Conservation (phyloP, 2,797 vertebrate genomes). For the Pelobates cultripes region DNA sequence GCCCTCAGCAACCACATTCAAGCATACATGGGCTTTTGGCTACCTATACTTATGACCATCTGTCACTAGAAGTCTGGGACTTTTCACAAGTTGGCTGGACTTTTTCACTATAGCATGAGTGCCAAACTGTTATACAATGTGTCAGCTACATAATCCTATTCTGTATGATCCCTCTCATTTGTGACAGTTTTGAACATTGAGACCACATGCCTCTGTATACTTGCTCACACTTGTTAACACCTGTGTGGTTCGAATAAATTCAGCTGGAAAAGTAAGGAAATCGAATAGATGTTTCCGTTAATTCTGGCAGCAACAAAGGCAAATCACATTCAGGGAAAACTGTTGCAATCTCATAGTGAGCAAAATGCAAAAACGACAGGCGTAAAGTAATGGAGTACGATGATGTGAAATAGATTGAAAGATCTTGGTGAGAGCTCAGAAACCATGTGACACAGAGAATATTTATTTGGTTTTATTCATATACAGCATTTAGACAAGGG, state of each 20-base stretch:
- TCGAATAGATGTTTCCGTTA: slow-evolving; percentile 33
- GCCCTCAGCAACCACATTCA: slow-evolving; percentile 60
- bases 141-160: slow-evolving; percentile 35
- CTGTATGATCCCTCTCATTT: slow-evolving; percentile 52
- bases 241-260: slow-evolving; percentile 26
- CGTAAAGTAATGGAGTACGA: slow-evolving; percentile 48
- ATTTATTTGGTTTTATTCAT: slow-evolving; percentile 23
- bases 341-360: slow-evolving; percentile 50
- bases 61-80: slow-evolving; percentile 58
- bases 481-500: slow-evolving; percentile 31
- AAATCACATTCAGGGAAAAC: slow-evolving; percentile 51
- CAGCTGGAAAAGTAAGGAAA: slow-evolving; percentile 35
- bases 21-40: slow-evolving; percentile 63
- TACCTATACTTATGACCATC: slow-evolving; percentile 57
- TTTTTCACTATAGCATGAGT: slow-evolving; percentile 53
- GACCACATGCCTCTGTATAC: slow-evolving; percentile 48
- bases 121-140: slow-evolving; percentile 57
- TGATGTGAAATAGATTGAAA: slow-evolving; percentile 52
- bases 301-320: slow-evolving; percentile 52
- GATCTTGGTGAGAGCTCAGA: slow-evolving; percentile 30
- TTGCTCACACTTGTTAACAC: slow-evolving; percentile 56
- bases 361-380: slow-evolving; percentile 44
- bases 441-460: neutral
- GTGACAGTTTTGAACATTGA: slow-evolving; percentile 40
- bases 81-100: slow-evolving; percentile 61